Evolutionary conservation across 2,888 invertebrate genomes (phyloP), one percentile per base, ranked within the genome.

Genomic region (Phalera bucephala): DNA sequence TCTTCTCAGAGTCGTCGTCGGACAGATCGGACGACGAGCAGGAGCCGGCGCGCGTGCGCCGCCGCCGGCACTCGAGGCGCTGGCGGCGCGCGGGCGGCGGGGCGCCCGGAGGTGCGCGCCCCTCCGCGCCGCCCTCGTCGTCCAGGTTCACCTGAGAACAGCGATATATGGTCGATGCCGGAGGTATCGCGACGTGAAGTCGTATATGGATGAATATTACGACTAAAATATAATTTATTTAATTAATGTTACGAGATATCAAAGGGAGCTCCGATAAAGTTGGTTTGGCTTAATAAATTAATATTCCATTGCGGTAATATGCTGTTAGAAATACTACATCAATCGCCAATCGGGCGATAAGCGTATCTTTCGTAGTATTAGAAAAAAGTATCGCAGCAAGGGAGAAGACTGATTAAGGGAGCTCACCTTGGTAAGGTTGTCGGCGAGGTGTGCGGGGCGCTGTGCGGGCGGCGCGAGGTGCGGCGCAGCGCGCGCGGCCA

Each of bases 21-120:
- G 97, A 97, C 3, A 98, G 95, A 78, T 98, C 98, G 0, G 97
- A 97, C 33, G 97, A 97, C 59, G 97, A 97, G 72, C 97, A 97
- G 33, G 97, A 97, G 3, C 96, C 95, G 51, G 86, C 84, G 34
- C 87, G 75, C 30, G 83, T 74, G 3, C 83, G 76, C 1, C 86
- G 73, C 14, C 81, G 77, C 21, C 86, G 72, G 39, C 83, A 78
- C 44, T 82, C 83, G 51, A 81, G 57, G 7, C 85, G 78, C 51
- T 77, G 76, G 10, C 79, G 75, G 25, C 80, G 73, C 36, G 68
- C 84, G 48, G 79, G 76, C 38, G 82, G 75, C 5, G 83, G 79
- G 12, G 79, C 76, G 26, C 17, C 36, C 14, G 17, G n/a, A n/a
- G n/a, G n/a, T n/a, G n/a, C n/a, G n/a, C n/a, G n/a, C n/a, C n/a